Evolutionary conservation across 2,797 vertebrate genomes (phyloP).

Genomic region (Cuniculus paca): DNA sequence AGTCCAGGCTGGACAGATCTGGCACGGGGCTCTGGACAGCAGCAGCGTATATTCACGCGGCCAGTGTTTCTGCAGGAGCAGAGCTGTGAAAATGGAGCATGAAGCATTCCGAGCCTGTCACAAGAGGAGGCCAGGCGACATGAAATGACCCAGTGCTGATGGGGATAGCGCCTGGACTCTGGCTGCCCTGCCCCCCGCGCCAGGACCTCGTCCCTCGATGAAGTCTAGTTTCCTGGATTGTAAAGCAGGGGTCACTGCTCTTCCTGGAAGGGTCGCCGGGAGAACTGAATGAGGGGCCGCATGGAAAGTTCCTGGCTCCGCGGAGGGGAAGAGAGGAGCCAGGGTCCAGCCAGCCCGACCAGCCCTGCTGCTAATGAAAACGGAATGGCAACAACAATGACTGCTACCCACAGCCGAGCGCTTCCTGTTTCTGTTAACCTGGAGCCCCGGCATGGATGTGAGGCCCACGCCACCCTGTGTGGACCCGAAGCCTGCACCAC

Average conservation of each 20-base stretch:
- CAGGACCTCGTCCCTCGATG: no score
- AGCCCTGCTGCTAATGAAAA: no score
- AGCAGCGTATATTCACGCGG: no score
- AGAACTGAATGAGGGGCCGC: background rate
- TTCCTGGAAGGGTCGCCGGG: no score
- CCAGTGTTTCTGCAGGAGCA: background rate
- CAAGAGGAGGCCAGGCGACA: background rate
- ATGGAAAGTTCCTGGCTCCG: background rate
- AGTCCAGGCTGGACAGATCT: background rate
- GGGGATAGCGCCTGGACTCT: background rate
- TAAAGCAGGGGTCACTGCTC: background rate
- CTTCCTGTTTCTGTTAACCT: background rate
- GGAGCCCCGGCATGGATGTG: background rate
- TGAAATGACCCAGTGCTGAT: background rate
- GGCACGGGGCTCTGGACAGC: background rate
- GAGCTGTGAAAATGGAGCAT: background rate
- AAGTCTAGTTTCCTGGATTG: background rate
- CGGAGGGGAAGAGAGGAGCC: background rate
- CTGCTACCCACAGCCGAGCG: background rate
- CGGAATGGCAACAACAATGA: accelerated
- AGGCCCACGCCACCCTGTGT: background rate
- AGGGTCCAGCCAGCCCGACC: background rate
- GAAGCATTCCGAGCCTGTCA: background rate
- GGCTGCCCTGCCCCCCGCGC: background rate
- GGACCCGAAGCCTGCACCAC: background rate